A percentile compares a stretch with the other conserved stretches of the same genome.
phyloP scores from a whole-genome alignment of 2,113 vertebrate species.

The Perccottus glenii region DNA sequence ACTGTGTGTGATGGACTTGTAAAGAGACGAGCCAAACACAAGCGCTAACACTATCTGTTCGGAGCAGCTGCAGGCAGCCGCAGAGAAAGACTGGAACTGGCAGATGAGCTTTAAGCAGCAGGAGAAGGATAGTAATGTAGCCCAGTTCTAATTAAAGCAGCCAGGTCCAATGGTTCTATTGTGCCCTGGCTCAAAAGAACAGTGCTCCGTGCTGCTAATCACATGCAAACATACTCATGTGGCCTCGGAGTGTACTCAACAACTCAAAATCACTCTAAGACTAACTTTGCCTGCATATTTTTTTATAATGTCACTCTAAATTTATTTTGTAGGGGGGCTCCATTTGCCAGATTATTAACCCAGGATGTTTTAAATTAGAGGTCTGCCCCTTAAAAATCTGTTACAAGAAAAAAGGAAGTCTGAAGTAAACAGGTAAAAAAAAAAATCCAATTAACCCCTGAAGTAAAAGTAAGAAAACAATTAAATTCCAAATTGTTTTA shows the following conservation, averaged over 20 bases:
- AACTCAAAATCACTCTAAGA: slow-evolving; percentile 54
- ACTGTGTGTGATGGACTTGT: slow-evolving; percentile 58
- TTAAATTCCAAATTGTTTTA: slow-evolving; percentile 13
- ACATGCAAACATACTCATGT: slow-evolving; percentile 61
- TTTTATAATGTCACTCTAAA: not conserved
- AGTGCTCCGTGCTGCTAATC: slow-evolving; percentile 61
- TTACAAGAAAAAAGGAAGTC: not conserved
- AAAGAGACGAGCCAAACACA: slow-evolving; percentile 52
- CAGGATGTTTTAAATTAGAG: not conserved
- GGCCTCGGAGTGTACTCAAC: slow-evolving; percentile 51
- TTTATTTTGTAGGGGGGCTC: not conserved
- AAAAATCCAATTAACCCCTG: slow-evolving; percentile 30
- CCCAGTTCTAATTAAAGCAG: slow-evolving; percentile 69
- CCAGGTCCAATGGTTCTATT: slow-evolving; percentile 61
- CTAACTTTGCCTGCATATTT: slow-evolving; percentile 27
- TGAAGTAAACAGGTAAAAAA: not conserved
- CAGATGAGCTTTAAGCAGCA: slow-evolving; percentile 60
- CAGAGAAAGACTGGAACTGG: slow-evolving; percentile 41
- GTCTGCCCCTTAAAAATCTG: not conserved
- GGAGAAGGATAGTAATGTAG: slow-evolving; percentile 48
- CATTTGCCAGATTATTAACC: not conserved
- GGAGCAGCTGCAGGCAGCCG: slow-evolving; percentile 69
- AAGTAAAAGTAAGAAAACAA: slow-evolving; percentile 5
- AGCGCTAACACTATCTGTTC: slow-evolving; percentile 61
- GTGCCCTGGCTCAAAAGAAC: slow-evolving; percentile 49